phyloP scores from a whole-genome alignment of 2,888 invertebrate genomes.

The Drosophila pegasa region DNA sequence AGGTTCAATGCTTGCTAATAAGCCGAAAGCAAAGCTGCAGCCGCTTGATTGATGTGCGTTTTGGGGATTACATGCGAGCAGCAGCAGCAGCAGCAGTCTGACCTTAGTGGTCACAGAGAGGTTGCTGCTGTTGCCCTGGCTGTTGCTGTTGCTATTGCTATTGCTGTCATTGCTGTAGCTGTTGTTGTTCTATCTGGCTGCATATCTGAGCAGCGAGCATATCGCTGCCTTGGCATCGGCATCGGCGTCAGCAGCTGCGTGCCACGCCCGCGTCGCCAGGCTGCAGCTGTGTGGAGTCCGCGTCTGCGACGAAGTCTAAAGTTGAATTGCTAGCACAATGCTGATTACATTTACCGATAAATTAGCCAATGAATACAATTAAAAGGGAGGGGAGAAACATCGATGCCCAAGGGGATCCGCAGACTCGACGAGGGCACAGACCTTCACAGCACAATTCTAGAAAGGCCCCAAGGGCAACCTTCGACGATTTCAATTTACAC shows the following conservation, averaged over 20 bases:
- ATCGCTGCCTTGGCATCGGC: slow-evolving; percentile 65
- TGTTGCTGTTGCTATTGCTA: slow-evolving; percentile 38
- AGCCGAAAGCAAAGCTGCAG: slow-evolving; percentile 50
- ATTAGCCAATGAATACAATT: slow-evolving; percentile 80
- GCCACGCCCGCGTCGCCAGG: slow-evolving; percentile 62
- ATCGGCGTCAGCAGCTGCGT: slow-evolving; percentile 36
- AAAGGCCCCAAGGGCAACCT: slow-evolving; percentile 64
- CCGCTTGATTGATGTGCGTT: slow-evolving; percentile 69
- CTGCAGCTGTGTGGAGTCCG: slow-evolving; percentile 50
- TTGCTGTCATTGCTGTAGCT: slow-evolving; percentile 13
- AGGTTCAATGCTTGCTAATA: slow-evolving; percentile 71
- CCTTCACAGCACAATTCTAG: slow-evolving; percentile 64
- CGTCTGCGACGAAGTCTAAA: slow-evolving; percentile 43
- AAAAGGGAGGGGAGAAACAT: slow-evolving; percentile 41
- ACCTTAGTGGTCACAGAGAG: slow-evolving; percentile 49
- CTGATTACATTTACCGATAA: slow-evolving; percentile 78
- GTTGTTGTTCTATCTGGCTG: slow-evolving; percentile 58
- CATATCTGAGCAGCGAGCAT: slow-evolving; percentile 49
- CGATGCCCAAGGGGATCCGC: slow-evolving; percentile 17
- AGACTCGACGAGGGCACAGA: slow-evolving; percentile 60
- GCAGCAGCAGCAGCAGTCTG: slow-evolving; percentile 34
- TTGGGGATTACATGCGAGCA: slow-evolving; percentile 72
- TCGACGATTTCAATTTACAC: slow-evolving; percentile 61
- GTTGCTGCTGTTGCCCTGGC: slow-evolving; percentile 22
- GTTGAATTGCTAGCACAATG: slow-evolving; percentile 69